These are phyloP conservation scores for Montipora sp. DNA, from an alignment of 64 coral and sea anemone species.

Conservation along the genomic window DNA sequence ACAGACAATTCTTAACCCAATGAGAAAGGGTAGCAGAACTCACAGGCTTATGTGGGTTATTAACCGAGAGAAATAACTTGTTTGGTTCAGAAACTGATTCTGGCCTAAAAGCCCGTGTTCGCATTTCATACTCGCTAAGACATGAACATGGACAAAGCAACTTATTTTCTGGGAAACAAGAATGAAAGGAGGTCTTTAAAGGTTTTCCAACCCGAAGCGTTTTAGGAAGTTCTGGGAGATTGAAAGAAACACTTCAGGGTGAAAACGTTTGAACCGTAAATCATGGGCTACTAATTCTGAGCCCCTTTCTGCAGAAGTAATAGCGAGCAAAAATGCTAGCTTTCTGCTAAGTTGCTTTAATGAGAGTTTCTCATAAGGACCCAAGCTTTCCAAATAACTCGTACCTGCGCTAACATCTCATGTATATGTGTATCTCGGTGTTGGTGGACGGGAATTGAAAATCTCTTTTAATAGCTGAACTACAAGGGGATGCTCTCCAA, in stretches of 20 bases:
- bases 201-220: constrained; percentile 1
- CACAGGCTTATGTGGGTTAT: constrained; percentile 55
- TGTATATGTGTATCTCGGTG: constrained; percentile 31
- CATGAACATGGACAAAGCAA: constrained; percentile 16
- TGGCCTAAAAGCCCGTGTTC: constrained; percentile 2
- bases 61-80: constrained; percentile 42
- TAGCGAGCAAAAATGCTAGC: constrained; percentile 41
- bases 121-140: constrained; percentile 40
- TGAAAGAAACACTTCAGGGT: constrained; percentile 58
- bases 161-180: constrained; percentile 48
- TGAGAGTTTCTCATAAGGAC: constrained; percentile 23
- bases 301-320: constrained; percentile 51
- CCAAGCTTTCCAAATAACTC: constrained; percentile 7
- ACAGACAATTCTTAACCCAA: constrained; percentile 28
- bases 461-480: constrained; percentile 17
- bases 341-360: constrained; percentile 43
- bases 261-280: constrained; percentile 25
- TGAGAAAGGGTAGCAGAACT: constrained; percentile 15
- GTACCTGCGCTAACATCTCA: constrained; percentile 29
- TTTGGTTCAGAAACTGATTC: neutral
- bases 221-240: constrained; percentile 57
- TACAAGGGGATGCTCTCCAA: constrained; percentile 59
- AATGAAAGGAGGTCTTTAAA: constrained; percentile 62
- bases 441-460: constrained; percentile 16
- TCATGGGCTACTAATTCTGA: constrained; percentile 55